A percentile compares a stretch with the other conserved stretches of the same genome.
Evolutionary conservation across 92 coral and sea anemone species (phyloP).

Genomic region (Chrysogorgia sp.): DNA sequence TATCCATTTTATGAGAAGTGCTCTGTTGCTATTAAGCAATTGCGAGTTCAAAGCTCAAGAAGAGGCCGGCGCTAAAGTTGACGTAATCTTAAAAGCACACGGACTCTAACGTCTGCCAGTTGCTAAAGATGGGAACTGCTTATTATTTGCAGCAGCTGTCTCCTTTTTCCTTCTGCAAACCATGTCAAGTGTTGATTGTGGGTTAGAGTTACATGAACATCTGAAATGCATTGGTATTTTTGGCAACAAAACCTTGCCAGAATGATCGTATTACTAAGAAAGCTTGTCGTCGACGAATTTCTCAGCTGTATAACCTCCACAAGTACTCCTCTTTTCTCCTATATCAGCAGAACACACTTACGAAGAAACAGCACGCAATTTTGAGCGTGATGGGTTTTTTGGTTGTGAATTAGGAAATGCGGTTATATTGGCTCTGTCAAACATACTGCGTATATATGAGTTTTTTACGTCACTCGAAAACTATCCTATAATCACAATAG

Average conservation of each 20-base stretch:
- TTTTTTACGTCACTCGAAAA: slow-evolving; percentile 43
- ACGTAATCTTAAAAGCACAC: slow-evolving; percentile 40
- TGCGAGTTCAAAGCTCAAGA: no score
- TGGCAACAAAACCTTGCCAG: slow-evolving; percentile 16
- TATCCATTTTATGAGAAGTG: slow-evolving; percentile 1
- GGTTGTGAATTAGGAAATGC: slow-evolving; percentile 51
- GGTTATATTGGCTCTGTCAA: slow-evolving; percentile 39
- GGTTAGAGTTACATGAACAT: slow-evolving; percentile 19
- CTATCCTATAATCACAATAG: slow-evolving; percentile 41
- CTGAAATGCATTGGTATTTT: slow-evolving; percentile 14
- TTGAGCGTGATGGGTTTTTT: slow-evolving; percentile 24
- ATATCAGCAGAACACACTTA: slow-evolving; percentile 14
- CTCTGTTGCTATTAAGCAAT: not conserved
- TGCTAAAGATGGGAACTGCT: slow-evolving; percentile 52
- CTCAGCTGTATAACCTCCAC: slow-evolving; percentile 29
- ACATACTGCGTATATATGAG: no score
- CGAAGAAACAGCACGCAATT: slow-evolving; percentile 7
- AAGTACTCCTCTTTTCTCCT: slow-evolving; percentile 43
- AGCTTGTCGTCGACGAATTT: slow-evolving; percentile 51
- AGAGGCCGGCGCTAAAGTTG: slow-evolving; percentile 17
- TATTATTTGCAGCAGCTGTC: no score
- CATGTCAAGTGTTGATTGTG: slow-evolving; percentile 29
- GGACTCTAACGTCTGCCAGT: slow-evolving; percentile 23
- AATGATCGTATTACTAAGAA: slow-evolving; percentile 26
- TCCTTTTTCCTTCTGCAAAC: slow-evolving; percentile 29